These are phyloP conservation scores for Heliocidaris tuberculata DNA, from an alignment of 35 echinoderm and acorn worm species.

Conservation along the genomic window DNA sequence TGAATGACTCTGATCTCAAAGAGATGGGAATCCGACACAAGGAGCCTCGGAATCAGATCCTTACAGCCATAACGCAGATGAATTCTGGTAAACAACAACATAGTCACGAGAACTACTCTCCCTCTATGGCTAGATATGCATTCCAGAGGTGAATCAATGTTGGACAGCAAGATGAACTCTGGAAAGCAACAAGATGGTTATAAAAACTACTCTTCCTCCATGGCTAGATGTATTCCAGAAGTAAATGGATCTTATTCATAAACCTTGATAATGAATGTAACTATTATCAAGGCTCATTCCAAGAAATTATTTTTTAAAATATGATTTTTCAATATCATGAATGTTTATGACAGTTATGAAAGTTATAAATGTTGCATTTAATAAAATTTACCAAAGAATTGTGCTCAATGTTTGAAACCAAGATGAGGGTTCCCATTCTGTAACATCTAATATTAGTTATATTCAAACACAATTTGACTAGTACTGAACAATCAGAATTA, in stretches of 20 bases:
- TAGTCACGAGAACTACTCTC: background rate
- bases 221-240: background rate
- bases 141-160: conserved; percentile 35
- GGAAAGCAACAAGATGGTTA: background rate
- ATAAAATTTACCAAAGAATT: too few species aligned
- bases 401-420: too few species aligned
- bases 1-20: conserved; percentile 83
- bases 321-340: too few species aligned
- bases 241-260: too few species aligned
- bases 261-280: too few species aligned
- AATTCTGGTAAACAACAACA: conserved; percentile 28
- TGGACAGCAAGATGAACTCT: background rate
- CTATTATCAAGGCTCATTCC: too few species aligned
- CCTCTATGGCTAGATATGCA: background rate
- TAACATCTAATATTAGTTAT: too few species aligned
- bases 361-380: too few species aligned
- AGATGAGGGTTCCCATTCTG: too few species aligned
- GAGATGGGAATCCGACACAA: conserved; percentile 80
- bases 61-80: conserved; percentile 66
- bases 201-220: background rate
- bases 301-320: too few species aligned
- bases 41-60: conserved; percentile 70
- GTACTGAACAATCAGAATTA: background rate
- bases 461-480: background rate
- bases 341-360: too few species aligned